Base-by-base conservation (phyloP, 1,140 invertebrate genomes). In the Drosophila obscura region DNA sequence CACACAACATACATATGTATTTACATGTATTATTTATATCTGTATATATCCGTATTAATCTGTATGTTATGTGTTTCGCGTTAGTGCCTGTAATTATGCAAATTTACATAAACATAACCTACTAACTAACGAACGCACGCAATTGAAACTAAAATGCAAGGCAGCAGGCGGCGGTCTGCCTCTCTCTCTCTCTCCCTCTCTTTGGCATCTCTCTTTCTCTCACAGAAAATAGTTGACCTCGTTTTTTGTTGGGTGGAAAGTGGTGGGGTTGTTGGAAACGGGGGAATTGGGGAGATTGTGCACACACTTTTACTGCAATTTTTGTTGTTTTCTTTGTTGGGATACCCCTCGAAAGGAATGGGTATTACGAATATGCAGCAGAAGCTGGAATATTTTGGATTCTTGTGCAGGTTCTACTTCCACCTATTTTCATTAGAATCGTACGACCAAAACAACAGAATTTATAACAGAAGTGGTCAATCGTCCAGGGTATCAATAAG, bases 41-140 rank as follows among this genome's bases (percentile, higher is more conserved):
- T 7, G 43, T 43, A 44, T 50, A 19, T 56, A 44, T 56, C 26
- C 5, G 31, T 3, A 31, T 31, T 31, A 31, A n/a, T 28, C 3
- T 60, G 24, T 59, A 31, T 41, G 24, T 11, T 3, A 15, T 16
- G 19, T 19, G 16, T 24, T 44, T 44, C 31, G 2, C 19, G 22
- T 24, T 9, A 26, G 56, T 55, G 48, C 51, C 65, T 75, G 72
- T 73, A 82, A 88, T 88, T 83, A 88, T 88, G 83, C 76, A 88
- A 88, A 88, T 88, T 83, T 88, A 73, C 62, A 88, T 83, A 88
- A 88, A 83, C 76, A 88, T 88, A 87, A 88, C 83, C 82, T 78
- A 87, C 78, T 88, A 87, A 87, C 82, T 85, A 85, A 81, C 31
- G 31, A 39, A 39, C 35, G 83, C 82, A 88, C 80, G 80, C 80